These are phyloP conservation scores for Stenotaenia linearis DNA, from an alignment of 2,888 invertebrate species.

Conservation along the genomic window DNA sequence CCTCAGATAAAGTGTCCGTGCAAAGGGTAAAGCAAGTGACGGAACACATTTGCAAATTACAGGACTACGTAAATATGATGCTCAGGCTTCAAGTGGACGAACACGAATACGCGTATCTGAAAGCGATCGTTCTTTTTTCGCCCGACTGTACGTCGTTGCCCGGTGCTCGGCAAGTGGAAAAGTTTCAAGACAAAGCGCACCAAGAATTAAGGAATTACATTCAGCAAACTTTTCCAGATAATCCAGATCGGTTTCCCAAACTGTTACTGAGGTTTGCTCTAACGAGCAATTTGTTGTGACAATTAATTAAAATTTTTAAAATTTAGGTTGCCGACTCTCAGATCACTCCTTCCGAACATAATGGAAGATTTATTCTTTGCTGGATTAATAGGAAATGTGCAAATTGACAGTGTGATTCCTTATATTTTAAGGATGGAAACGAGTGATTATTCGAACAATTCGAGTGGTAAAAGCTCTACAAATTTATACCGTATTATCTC, in stretches of 20 bases:
- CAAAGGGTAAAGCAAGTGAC: constrained; percentile 65
- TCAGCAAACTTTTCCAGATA: constrained; percentile 49
- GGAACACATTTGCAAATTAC: constrained; percentile 71
- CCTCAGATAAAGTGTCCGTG: constrained; percentile 62
- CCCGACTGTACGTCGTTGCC: constrained; percentile 55
- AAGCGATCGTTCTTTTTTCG: constrained; percentile 76
- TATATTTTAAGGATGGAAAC: constrained; percentile 67
- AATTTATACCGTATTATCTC: too few relatives aligned
- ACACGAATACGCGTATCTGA: constrained; percentile 79
- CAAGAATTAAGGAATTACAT: constrained; percentile 55
- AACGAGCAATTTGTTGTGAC: background rate
- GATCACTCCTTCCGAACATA: constrained; percentile 57
- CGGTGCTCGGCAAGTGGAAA: constrained; percentile 54
- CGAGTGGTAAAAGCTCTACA: background rate
- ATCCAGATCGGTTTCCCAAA: constrained; percentile 56
- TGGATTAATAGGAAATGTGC: constrained; percentile 82
- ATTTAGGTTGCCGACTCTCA: constrained; percentile 55
- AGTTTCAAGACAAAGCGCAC: constrained; percentile 59
- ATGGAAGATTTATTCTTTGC: constrained; percentile 90
- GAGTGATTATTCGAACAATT: constrained; percentile 42
- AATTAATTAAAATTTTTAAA: background rate
- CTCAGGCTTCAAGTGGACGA: constrained; percentile 70
- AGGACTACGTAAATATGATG: constrained; percentile 72
- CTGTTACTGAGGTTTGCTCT: constrained; percentile 38
- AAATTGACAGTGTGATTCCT: constrained; percentile 92